These are phyloP conservation scores for Leptosomus discolor DNA, from an alignment of 2,113 vertebrate species.

Conservation along the genomic window DNA sequence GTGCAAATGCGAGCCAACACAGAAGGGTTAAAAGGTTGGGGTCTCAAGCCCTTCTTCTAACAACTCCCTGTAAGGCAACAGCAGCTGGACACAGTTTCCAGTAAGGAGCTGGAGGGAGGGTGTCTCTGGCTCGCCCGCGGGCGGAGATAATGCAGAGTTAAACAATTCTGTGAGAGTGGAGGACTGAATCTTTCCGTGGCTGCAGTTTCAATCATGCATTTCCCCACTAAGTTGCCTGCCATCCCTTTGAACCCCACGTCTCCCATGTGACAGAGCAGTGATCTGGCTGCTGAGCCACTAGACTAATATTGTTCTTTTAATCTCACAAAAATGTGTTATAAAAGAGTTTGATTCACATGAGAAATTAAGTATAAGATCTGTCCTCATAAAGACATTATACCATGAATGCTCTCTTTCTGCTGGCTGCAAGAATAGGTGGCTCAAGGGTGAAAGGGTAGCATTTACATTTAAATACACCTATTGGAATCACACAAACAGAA, in stretches of 20 bases:
- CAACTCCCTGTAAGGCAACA: background rate
- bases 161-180: background rate
- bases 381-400: slow-evolving; percentile 70
- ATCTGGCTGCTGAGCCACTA: slow-evolving; percentile 50
- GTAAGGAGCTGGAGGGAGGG: background rate
- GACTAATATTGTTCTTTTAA: slow-evolving; percentile 59
- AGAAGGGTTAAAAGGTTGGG: background rate
- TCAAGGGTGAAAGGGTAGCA: slow-evolving; percentile 72
- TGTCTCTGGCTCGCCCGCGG: background rate
- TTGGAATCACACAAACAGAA: slow-evolving; percentile 68
- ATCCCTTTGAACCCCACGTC: slow-evolving; percentile 15
- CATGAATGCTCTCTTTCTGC: slow-evolving; percentile 73
- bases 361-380: slow-evolving; percentile 71
- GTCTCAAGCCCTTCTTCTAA: background rate
- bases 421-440: slow-evolving; percentile 68
- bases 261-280: slow-evolving; percentile 47
- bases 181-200: background rate
- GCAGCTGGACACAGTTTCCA: background rate
- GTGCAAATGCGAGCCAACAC: background rate
- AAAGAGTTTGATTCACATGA: slow-evolving; percentile 64
- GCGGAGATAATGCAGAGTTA: background rate
- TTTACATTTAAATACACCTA: slow-evolving; percentile 77
- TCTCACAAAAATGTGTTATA: slow-evolving; percentile 55
- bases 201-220: background rate
- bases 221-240: background rate